A percentile compares a stretch with the other conserved stretches of the same genome.
These are phyloP conservation scores for Erynnis tages DNA, from an alignment of 2,888 invertebrate species.

Conservation along the genomic window DNA sequence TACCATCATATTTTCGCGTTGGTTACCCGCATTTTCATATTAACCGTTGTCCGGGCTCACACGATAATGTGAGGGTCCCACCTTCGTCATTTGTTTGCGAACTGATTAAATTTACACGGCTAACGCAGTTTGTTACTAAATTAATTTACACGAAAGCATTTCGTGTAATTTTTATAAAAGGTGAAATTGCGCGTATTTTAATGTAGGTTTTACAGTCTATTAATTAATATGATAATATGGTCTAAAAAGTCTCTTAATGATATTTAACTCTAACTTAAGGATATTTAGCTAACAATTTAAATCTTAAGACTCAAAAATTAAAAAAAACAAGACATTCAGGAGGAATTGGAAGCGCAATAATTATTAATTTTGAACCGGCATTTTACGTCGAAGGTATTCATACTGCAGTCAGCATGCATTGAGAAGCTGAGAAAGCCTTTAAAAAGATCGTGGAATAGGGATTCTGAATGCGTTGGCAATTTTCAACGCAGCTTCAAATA, in stretches of 20 bases:
- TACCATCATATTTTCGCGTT: slow-evolving; percentile 73
- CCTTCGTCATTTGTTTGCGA: slow-evolving; percentile 74
- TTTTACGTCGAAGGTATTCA: slow-evolving; percentile 46
- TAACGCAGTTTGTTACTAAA: slow-evolving; percentile 58
- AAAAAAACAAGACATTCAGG: neutral
- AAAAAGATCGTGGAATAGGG: slow-evolving; percentile 50
- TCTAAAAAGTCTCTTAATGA: too few relatives aligned
- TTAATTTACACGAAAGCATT: slow-evolving; percentile 44
- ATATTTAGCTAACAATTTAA: too few relatives aligned
- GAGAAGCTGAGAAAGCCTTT: slow-evolving; percentile 59
- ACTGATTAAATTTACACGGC: slow-evolving; percentile 75
- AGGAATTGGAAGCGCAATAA: slow-evolving; percentile 34
- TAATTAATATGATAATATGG: too few relatives aligned
- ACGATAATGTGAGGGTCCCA: slow-evolving; percentile 67
- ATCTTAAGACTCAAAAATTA: too few relatives aligned
- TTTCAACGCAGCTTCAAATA: slow-evolving; percentile 37
- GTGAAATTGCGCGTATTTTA: slow-evolving; percentile 19
- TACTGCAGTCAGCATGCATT: slow-evolving; percentile 64
- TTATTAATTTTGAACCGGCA: slow-evolving; percentile 57
- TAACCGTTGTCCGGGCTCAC: slow-evolving; percentile 63
- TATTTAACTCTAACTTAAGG: too few relatives aligned
- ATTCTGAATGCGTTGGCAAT: slow-evolving; percentile 46
- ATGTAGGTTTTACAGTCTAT: too few relatives aligned
- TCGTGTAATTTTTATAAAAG: slow-evolving; percentile 11
- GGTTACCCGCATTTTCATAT: slow-evolving; percentile 76